phyloP scores from a whole-genome alignment of 2,113 vertebrate genomes.

The Pelobates fuscus region DNA sequence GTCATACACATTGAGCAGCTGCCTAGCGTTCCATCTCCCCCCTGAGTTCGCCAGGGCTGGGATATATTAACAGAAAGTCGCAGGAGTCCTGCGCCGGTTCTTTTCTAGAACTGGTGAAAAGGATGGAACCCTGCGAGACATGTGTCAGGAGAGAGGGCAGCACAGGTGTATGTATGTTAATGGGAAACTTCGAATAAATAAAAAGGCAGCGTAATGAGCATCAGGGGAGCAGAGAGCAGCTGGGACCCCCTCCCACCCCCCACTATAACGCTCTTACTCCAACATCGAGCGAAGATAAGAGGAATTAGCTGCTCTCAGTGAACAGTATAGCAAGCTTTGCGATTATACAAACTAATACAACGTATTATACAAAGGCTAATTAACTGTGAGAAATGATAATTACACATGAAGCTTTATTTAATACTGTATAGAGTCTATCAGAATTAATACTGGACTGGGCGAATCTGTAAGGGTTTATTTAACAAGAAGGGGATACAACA shows the following conservation, averaged over 20 bases:
- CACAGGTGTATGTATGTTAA: neutral
- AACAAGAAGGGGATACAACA: too few relatives aligned
- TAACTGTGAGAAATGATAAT: too few relatives aligned
- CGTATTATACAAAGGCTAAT: too few relatives aligned
- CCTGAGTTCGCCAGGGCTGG: neutral
- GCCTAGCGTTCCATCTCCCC: conserved; percentile 10
- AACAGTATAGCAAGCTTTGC: too few relatives aligned
- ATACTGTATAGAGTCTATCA: too few relatives aligned
- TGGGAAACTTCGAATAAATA: conserved; percentile 29
- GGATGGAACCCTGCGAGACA: too few relatives aligned
- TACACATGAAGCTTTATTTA: too few relatives aligned
- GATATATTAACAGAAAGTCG: neutral
- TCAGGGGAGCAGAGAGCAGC: conserved; percentile 35
- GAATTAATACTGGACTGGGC: too few relatives aligned
- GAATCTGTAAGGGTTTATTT: too few relatives aligned
- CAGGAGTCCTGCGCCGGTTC: neutral
- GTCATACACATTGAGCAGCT: conserved; percentile 9
- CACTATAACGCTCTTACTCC: conserved; percentile 23
- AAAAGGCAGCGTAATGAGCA: conserved; percentile 34
- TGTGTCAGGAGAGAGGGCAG: neutral
- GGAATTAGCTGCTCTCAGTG: too few relatives aligned
- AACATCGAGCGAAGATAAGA: neutral
- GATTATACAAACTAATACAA: too few relatives aligned
- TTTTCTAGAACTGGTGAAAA: neutral
- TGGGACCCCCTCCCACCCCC: conserved; percentile 12